Conservation (phyloP, 2,797 vertebrate species). For the Centropyge bicolor region DNA sequence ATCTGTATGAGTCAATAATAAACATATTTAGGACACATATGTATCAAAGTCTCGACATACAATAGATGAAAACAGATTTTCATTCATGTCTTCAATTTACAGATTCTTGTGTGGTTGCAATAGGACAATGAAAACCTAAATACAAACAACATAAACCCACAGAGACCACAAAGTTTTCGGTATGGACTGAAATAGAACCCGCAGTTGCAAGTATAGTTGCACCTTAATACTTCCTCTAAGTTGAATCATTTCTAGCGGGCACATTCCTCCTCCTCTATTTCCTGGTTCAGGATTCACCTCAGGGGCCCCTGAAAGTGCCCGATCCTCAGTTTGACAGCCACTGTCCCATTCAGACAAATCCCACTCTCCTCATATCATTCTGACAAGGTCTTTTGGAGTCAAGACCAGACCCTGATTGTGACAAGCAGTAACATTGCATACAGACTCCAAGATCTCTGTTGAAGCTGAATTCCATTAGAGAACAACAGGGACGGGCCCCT, state of each 20-base stretch:
- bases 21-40: neutral
- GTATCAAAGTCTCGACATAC: neutral
- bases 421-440: neutral
- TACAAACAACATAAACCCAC: neutral
- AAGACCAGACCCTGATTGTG: conserved; percentile 6
- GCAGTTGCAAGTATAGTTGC: neutral
- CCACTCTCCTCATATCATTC: neutral
- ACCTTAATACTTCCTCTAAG: neutral
- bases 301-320: conserved; percentile 16
- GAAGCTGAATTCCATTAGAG: conserved; percentile 71
- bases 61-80: neutral
- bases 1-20: neutral
- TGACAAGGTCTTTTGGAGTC: conserved; percentile 38
- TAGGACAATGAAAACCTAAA: neutral
- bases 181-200: neutral
- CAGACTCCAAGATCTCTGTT: conserved; percentile 24
- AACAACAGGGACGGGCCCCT: conserved; percentile 57
- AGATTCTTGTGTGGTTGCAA: neutral
- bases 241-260: neutral
- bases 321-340: conserved; percentile 19
- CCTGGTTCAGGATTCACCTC: neutral
- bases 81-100: neutral
- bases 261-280: neutral
- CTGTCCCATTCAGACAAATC: conserved; percentile 20
- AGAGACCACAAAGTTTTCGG: neutral